Evolutionary conservation across 2,888 invertebrate genomes (phyloP), one percentile per base, ranked within the genome.

Genomic region (Hoplodrina ambigua): DNA sequence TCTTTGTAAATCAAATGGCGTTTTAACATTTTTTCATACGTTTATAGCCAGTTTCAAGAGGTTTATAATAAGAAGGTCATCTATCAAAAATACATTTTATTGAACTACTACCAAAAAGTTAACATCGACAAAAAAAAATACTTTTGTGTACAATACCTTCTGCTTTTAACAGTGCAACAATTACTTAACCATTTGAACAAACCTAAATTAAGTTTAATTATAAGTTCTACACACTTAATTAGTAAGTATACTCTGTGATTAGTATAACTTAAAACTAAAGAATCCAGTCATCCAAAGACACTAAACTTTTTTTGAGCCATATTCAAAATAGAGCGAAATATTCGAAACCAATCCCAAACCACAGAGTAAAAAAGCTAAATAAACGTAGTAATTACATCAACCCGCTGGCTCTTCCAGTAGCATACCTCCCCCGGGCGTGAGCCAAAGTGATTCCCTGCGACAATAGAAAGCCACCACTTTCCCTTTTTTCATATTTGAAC

Each of bases 401-500:
- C 30, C 83, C 33, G 64, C 66, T 53, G 67, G 46, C 75, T 72
- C 66, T 71, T 81, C 81, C 64, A 75, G 71, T 50, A 19, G 50
- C 53, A 56, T 66, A 70, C 58, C 55, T 55, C 49, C 66, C 69
- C 72, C 80, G 41, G 80, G 77, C 85, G 83, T 89, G 87, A 86
- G 86, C 87, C 87, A 86, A 89, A 89, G 91, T 90, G 91, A 92
- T 91, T 92, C 88, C 88, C 88, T 76, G 74, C 86, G 87, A 93
- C 93, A 94, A 94, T 92, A 84, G 83, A 70, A 84, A 79, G 80
- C 76, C 79, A 82, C 84, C 86, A 87, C 89, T 90, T 91, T 91
- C 90, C 89, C 89, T 92, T 93, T 93, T 92, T 94, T 91, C 90
- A 85, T 94, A 92, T 94, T 94, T 94, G 92, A 92, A 92, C 90